Evolutionary conservation across 2,888 invertebrate species (phyloP).

Genomic region (Microplitis deprimator): DNA sequence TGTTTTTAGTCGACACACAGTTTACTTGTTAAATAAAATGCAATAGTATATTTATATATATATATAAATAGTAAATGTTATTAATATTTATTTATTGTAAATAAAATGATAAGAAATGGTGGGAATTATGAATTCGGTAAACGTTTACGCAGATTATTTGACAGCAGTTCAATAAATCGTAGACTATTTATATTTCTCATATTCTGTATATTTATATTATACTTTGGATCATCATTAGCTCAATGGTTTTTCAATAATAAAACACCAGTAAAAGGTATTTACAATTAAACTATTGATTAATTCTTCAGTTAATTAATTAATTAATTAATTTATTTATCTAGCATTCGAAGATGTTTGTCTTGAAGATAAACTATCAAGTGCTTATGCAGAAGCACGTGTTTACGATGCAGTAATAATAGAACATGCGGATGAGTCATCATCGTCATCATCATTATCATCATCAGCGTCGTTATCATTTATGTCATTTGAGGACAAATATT

Average conservation of each 20-base stretch:
- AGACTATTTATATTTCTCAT: slow-evolving; percentile 62
- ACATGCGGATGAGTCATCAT: slow-evolving; percentile 63
- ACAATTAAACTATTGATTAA: too few relatives aligned
- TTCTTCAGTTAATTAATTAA: background rate
- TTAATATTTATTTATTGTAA: background rate
- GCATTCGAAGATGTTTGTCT: slow-evolving; percentile 77
- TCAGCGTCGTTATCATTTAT: background rate
- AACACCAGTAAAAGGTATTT: slow-evolving; percentile 69
- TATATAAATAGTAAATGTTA: background rate
- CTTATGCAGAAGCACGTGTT: slow-evolving; percentile 76
- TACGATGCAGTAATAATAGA: slow-evolving; percentile 77
- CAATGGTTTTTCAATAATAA: slow-evolving; percentile 76
- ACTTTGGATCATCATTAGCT: slow-evolving; percentile 78
- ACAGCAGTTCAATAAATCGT: slow-evolving; percentile 65
- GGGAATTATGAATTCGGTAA: slow-evolving; percentile 64
- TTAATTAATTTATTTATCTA: slow-evolving; percentile 52
- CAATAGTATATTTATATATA: background rate
- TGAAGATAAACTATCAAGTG: slow-evolving; percentile 77
- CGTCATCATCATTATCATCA: slow-evolving; percentile 69
- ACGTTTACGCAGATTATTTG: slow-evolving; percentile 61
- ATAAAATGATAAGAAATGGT: slow-evolving; percentile 53
- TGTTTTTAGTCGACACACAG: background rate
- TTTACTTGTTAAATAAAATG: background rate
- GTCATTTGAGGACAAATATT: slow-evolving; percentile 74
- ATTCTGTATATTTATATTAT: slow-evolving; percentile 73